These are phyloP conservation scores for Harlomillsia oculata DNA, from an alignment of 1,140 invertebrate genomes.

Conservation along the genomic window DNA sequence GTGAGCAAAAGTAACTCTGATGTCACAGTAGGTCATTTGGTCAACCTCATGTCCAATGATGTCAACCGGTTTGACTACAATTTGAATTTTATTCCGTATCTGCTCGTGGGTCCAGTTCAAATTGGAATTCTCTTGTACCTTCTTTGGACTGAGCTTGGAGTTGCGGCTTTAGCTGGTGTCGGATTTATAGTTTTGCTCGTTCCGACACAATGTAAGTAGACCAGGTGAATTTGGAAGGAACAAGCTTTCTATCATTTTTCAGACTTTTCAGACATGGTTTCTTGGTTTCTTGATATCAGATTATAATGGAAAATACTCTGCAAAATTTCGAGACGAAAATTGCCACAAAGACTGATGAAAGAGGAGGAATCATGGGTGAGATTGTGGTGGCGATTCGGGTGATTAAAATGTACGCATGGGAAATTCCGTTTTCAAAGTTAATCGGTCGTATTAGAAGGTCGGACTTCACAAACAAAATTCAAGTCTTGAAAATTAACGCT, in stretches of 20 bases:
- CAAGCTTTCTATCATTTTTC: neutral
- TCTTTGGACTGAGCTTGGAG: slow-evolving; percentile 39
- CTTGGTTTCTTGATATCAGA: slow-evolving; percentile 41
- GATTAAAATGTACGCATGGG: slow-evolving; percentile 34
- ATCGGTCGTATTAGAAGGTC: slow-evolving; percentile 18
- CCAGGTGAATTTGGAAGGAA: too few species aligned
- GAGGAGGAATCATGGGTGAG: slow-evolving; percentile 21
- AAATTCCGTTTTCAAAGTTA: slow-evolving; percentile 20
- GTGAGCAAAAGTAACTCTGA: slow-evolving; percentile 41
- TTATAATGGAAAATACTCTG: slow-evolving; percentile 59
- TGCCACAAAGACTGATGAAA: slow-evolving; percentile 65
- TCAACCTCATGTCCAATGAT: slow-evolving; percentile 43
- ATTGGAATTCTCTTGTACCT: slow-evolving; percentile 43
- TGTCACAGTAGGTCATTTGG: slow-evolving; percentile 48
- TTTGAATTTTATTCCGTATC: slow-evolving; percentile 43
- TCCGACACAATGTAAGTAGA: slow-evolving; percentile 42
- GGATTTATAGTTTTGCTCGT: slow-evolving; percentile 43
- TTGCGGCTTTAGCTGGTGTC: slow-evolving; percentile 42
- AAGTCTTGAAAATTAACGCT: too few species aligned
- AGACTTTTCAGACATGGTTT: neutral
- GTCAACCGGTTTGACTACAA: slow-evolving; percentile 46
- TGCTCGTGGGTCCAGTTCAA: slow-evolving; percentile 44
- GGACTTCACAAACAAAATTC: too few species aligned
- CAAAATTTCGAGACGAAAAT: slow-evolving; percentile 55
- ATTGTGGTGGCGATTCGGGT: slow-evolving; percentile 27